Base-by-base conservation (phyloP, 1,140 invertebrate genomes). In the Sweltsa coloradensis region DNA sequence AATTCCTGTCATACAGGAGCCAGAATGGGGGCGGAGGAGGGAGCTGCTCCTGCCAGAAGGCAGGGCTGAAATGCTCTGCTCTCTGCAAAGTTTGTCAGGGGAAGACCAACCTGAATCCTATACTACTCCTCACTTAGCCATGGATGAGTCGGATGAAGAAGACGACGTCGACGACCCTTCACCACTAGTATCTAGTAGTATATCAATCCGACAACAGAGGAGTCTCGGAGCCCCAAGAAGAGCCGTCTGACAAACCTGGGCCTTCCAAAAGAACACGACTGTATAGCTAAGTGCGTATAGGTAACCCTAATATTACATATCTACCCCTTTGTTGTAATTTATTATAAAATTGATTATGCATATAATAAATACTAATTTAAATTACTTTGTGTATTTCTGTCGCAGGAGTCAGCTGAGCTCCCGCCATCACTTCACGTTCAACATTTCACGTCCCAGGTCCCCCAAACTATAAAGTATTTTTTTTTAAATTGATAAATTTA, bases 111-210 rank as follows among this genome's bases (percentile, higher is more conserved):
- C 41, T 42, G 41, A 42, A 42, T 42, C n/a, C n/a, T n/a, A n/a
- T n/a, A n/a, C n/a, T n/a, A 42, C 41, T 42, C 41, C 41, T 42
- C n/a, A 4, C 41, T 42, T 42, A 42, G 41, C 41, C 41, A 42
- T 42, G 25, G 41, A 18, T 42, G 41, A 36, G 41, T 42, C 41
- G 41, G 26, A 42, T 42, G 36, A 37, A 37, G 41, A 42, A 42
- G 41, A 42, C 41, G 6, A 42, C 24, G 41, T 42, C n/a, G 41
- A 42, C 41, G 41, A 42, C 19, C 9, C 25, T 27, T 42, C n/a
- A 42, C 41, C 41, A 42, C 25, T 42, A 42, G 41, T 42, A n/a
- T n/a, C 41, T 42, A 27, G 41, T 42, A 42, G 4, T 41, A 42
- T 5, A 42, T 42, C 41, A 42, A 42, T 42, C 41, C 41, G 41